Evolutionary conservation across 1,140 invertebrate genomes (phyloP).

Genomic region (Coenobita brevimanus): DNA sequence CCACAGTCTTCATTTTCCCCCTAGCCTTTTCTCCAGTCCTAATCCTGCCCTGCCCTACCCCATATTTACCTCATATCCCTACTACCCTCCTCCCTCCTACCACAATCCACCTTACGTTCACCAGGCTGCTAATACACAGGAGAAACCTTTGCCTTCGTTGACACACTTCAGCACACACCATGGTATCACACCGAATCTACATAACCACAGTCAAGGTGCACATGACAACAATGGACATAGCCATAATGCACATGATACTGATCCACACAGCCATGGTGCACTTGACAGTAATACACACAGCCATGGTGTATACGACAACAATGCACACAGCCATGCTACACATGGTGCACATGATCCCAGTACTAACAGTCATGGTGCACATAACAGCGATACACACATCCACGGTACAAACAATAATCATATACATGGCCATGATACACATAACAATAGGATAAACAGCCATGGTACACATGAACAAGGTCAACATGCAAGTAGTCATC

Average conservation of each 20-base stretch:
- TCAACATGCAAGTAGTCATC: neutral
- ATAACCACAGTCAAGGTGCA: neutral
- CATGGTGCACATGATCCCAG: neutral
- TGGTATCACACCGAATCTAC: neutral
- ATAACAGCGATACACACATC: neutral
- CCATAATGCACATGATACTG: neutral
- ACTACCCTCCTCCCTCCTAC: neutral
- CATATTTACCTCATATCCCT: conserved; percentile 3
- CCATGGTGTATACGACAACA: neutral
- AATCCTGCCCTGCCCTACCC: neutral
- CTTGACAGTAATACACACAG: neutral
- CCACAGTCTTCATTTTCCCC: too few species aligned
- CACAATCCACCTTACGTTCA: neutral
- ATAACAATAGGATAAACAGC: neutral
- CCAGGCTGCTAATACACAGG: neutral
- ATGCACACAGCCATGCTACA: neutral
- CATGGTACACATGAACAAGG: neutral
- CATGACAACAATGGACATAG: neutral
- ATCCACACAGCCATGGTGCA: neutral
- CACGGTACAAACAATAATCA: neutral
- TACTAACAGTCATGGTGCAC: neutral
- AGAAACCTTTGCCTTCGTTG: neutral
- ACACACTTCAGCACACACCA: neutral
- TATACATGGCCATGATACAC: neutral
- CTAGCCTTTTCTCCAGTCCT: too few species aligned